Percentiles rank a stretch among this genome's conserved stretches.
phyloP scores from a whole-genome alignment of 2,888 invertebrate genomes.

The Coenonympha glycerion region DNA sequence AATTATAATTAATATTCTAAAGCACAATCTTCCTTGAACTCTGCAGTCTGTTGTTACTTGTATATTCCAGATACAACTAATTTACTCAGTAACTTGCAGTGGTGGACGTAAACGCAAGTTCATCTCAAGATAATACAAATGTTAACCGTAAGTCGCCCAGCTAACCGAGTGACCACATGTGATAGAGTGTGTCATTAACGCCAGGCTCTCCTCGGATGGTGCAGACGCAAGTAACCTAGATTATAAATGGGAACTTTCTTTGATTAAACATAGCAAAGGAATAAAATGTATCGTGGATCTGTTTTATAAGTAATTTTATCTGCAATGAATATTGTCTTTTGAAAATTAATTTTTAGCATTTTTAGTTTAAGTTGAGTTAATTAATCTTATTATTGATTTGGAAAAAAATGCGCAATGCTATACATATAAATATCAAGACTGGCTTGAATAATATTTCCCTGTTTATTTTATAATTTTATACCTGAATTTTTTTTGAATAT shows the following conservation, averaged over 20 bases:
- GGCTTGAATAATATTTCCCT: slow-evolving; percentile 3
- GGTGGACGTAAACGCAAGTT: slow-evolving; percentile 13
- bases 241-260: no score
- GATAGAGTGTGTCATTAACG: background rate
- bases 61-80: slow-evolving; percentile 12
- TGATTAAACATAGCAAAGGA: no score
- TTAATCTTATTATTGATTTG: no score
- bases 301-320: no score
- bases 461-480: background rate
- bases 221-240: background rate
- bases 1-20: no score
- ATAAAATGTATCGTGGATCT: no score
- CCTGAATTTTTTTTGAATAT: background rate
- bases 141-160: slow-evolving; percentile 4
- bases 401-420: no score
- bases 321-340: no score
- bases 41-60: background rate
- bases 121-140: slow-evolving; percentile 6
- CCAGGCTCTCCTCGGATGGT: background rate
- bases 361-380: no score
- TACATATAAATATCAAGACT: no score
- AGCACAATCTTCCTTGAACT: background rate
- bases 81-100: slow-evolving; percentile 15
- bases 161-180: background rate
- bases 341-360: no score